phyloP scores from a whole-genome alignment of 1,140 invertebrate species.

The Brachionus sp. region DNA sequence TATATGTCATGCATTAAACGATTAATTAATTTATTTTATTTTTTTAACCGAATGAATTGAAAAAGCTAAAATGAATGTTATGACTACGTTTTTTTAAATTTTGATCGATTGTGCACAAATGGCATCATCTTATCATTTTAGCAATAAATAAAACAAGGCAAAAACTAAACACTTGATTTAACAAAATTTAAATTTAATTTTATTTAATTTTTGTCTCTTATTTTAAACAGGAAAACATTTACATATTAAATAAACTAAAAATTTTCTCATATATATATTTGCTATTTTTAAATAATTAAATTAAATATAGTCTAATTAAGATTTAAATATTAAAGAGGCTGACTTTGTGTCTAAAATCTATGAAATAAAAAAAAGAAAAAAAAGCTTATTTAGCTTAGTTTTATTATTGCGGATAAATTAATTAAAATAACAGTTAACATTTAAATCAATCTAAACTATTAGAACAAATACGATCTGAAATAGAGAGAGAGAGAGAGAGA shows the following conservation, averaged over 20 bases:
- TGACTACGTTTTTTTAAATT: background rate
- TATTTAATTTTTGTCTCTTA: no score
- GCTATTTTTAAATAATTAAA: background rate
- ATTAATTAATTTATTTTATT: background rate
- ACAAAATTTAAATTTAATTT: background rate
- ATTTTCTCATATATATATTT: background rate
- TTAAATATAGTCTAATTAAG: background rate
- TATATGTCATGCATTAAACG: background rate
- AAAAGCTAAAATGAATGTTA: background rate
- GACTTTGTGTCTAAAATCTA: background rate
- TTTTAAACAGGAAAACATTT: background rate
- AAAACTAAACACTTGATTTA: background rate
- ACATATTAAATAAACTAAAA: background rate
- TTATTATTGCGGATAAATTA: background rate
- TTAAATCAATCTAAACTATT: background rate
- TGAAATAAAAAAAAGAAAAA: no score
- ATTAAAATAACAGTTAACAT: constrained; percentile 39
- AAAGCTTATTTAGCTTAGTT: constrained; percentile 1
- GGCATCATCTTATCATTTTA: background rate
- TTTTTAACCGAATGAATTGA: background rate
- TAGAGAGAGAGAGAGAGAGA: no score
- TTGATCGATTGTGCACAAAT: background rate
- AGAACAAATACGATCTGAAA: background rate
- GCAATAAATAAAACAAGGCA: background rate
- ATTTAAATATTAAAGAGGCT: background rate